Evolutionary conservation across 1,140 invertebrate species (phyloP), one percentile per base, ranked within the genome.

Genomic region (Cyclargus thomasi): DNA sequence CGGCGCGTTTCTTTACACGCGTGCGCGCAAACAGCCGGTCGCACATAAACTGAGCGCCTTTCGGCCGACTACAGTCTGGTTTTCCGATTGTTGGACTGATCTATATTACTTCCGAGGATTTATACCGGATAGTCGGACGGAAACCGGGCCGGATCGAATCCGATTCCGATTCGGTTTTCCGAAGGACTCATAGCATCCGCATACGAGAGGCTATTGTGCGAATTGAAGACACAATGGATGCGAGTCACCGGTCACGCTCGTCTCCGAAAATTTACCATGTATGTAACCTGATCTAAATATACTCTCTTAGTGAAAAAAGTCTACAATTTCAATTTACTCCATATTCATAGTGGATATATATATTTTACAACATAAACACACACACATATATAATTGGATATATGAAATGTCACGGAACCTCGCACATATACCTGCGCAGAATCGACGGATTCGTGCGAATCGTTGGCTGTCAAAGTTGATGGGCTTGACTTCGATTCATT

Each of bases 1-100:
- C 67, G 67, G 59, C 67, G 63, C 53, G 59, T 63, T 35, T 17
- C 67, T 57, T 67, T 72, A 63, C 67, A 71, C 70, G 70, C 82
- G 80, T 83, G 83, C 78, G 70, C 23, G 35, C 70, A 62, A 70
- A 66, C 66, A 67, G 78, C 68, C 76, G 74, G 71, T 79, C 76
- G 70, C 86, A 83, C 85, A 79, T 79, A 73, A 68, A 86, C 86
- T 88, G 82, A 82, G 68, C 74, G 80, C 84, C 86, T 83, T 88
- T 85, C 29, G 23, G 23, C 86, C 83, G 78, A 67, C 69, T 68
- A 77, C 76, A 79, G 71, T 74, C 71, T 82, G 74, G 76, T 73
- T 57, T 66, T 35, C 23, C 64, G 76, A 81, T 64, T 72, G 67
- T 63, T 67, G 70, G n/a, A n/a, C 29, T 20, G 62, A 36, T 68